These are phyloP conservation scores for Myrmecophaga tridactyla DNA, from an alignment of 2,113 vertebrate species.

Conservation along the genomic window DNA sequence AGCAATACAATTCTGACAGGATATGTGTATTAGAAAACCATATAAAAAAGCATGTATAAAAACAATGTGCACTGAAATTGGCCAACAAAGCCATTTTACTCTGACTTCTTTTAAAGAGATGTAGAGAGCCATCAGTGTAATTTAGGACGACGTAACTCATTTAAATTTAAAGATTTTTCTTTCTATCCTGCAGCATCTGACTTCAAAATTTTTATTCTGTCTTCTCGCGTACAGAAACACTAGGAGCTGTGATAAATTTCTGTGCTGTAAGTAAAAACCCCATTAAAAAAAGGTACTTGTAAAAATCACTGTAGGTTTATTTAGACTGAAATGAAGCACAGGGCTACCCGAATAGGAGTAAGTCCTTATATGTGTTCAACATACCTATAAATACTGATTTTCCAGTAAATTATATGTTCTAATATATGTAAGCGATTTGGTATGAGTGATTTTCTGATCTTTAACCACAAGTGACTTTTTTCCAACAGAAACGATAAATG, in stretches of 20 bases:
- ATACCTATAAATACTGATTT: too few species aligned
- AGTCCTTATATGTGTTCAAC: neutral
- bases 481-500: slow-evolving; percentile 3
- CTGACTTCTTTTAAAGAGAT: neutral
- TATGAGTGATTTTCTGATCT: neutral
- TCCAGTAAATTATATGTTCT: too few species aligned
- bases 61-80: neutral
- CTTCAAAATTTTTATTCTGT: neutral
- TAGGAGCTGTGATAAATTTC: slow-evolving; percentile 16
- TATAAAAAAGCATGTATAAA: too few species aligned
- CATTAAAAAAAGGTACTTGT: slow-evolving; percentile 41
- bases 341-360: neutral
- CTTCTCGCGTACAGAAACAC: slow-evolving; percentile 21
- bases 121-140: neutral
- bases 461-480: neutral
- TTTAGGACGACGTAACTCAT: neutral
- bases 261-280: neutral
- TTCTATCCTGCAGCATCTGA: neutral
- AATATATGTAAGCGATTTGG: too few species aligned
- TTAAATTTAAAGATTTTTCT: neutral
- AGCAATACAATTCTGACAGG: neutral
- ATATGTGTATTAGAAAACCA: neutral
- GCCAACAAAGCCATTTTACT: neutral
- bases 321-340: neutral
- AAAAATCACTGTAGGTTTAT: neutral